These are phyloP conservation scores for Hystrix cristata DNA, from an alignment of 2,113 vertebrate genomes.

Conservation along the genomic window DNA sequence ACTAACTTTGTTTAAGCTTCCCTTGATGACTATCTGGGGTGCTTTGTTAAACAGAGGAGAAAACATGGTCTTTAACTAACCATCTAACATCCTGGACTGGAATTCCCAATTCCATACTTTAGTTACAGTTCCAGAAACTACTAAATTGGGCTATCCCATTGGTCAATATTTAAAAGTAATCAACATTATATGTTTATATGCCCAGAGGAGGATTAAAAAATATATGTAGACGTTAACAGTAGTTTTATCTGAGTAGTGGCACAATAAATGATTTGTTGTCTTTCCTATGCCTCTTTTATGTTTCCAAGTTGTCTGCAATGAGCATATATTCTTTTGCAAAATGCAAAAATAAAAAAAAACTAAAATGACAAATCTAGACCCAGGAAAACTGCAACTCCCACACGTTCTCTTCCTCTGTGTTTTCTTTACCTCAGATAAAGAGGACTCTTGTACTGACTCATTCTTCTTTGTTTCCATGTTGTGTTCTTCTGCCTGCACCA, in stretches of 20 bases:
- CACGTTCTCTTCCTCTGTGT: neutral
- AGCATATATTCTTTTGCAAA: constrained; percentile 22
- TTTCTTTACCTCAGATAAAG: neutral
- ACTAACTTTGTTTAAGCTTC: constrained; percentile 66
- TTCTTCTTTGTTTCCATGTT: neutral
- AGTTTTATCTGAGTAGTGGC: neutral
- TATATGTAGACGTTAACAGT: neutral
- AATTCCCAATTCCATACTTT: constrained; percentile 72
- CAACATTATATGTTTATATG: neutral
- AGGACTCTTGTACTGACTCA: neutral
- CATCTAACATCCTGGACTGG: constrained; percentile 51
- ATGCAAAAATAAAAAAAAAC: constrained; percentile 57
- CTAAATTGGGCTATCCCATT: neutral
- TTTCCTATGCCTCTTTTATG: neutral
- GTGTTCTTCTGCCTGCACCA: neutral
- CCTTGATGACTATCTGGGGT: constrained; percentile 70
- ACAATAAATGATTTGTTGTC: neutral
- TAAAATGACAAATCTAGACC: constrained; percentile 38
- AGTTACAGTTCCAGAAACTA: constrained; percentile 62
- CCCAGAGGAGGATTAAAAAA: neutral
- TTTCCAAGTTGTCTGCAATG: neutral
- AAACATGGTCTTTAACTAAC: constrained; percentile 78
- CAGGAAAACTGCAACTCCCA: neutral
- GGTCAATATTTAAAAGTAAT: neutral
- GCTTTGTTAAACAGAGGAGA: constrained; percentile 77